Conservation (phyloP, 2,888 invertebrate species). For the Coecobrya sp. region DNA sequence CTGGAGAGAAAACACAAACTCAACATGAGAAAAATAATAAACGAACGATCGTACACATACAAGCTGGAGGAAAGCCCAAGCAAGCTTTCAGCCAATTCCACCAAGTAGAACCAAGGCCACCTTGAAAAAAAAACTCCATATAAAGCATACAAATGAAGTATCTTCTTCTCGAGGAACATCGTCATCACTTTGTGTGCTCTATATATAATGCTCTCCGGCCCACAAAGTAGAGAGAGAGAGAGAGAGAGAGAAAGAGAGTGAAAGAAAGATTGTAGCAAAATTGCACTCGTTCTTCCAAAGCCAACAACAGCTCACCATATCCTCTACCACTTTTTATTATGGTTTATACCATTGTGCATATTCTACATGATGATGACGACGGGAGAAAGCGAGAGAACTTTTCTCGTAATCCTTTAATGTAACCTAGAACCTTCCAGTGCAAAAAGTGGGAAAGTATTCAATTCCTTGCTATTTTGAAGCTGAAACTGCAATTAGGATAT, state of each 20-base stretch:
- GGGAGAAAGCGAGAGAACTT: background rate
- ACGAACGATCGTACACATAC: background rate
- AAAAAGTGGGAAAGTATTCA: background rate
- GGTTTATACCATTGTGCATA: background rate
- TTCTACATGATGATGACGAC: background rate
- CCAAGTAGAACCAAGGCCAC: conserved; percentile 72
- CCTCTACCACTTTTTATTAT: background rate
- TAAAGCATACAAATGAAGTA: conserved; percentile 25
- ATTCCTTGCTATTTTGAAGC: conserved; percentile 5
- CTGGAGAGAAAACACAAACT: conserved; percentile 48
- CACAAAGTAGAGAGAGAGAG: background rate
- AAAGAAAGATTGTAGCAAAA: conserved; percentile 40
- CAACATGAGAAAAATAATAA: background rate
- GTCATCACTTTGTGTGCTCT: conserved; percentile 14
- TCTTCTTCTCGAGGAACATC: background rate
- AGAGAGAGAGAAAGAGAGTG: too few relatives aligned
- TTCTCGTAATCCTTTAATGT: conserved; percentile 21
- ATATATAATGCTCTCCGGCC: background rate
- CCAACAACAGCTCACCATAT: background rate
- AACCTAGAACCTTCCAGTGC: conserved; percentile 34
- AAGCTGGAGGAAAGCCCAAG: conserved; percentile 7
- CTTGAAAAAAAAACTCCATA: conserved; percentile 42
- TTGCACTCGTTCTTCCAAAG: conserved; percentile 13
- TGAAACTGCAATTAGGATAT: conserved; percentile 38
- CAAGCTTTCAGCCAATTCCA: conserved; percentile 39